Conservation (phyloP, 2,113 vertebrate species). For the Odocoileus hemionus region DNA sequence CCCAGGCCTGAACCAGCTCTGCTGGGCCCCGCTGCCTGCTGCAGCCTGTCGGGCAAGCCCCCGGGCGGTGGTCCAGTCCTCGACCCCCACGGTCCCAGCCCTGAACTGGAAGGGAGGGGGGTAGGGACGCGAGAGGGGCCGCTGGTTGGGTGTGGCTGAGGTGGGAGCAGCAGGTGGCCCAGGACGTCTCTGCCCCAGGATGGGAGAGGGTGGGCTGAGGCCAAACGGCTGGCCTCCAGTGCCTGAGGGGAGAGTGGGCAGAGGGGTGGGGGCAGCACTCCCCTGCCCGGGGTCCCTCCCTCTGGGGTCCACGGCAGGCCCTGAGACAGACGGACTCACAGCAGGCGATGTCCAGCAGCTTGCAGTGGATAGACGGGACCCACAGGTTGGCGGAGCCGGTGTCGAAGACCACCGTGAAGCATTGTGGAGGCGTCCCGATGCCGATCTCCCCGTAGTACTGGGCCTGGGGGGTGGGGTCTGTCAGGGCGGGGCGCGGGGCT, state of each 20-base stretch:
- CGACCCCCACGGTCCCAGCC: fast-evolving
- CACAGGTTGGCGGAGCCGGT: slow-evolving; percentile 98
- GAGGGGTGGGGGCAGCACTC: fast-evolving
- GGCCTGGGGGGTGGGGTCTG: slow-evolving; percentile 80
- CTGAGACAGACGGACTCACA: slow-evolving; percentile 81
- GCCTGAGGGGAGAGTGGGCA: fast-evolving
- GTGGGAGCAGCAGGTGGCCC: background rate
- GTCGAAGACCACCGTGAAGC: slow-evolving; percentile 95
- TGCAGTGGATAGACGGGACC: slow-evolving; percentile 94
- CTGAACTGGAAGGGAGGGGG: background rate
- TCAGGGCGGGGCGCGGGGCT: background rate
- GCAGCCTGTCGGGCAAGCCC: fast-evolving
- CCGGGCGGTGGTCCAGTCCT: background rate
- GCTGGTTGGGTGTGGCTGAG: fast-evolving
- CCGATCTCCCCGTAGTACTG: slow-evolving; percentile 93
- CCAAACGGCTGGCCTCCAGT: fast-evolving
- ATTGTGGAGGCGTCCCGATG: slow-evolving; percentile 90
- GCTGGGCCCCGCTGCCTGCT: fast-evolving
- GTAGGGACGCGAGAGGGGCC: fast-evolving
- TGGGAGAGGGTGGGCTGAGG: fast-evolving
- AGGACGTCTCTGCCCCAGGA: background rate
- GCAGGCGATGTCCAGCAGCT: slow-evolving; percentile 89
- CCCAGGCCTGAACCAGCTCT: background rate
- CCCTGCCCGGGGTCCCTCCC: background rate
- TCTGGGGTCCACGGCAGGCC: fast-evolving